phyloP scores from a whole-genome alignment of 2,113 vertebrate genomes.

The Motacilla tschutschensis region DNA sequence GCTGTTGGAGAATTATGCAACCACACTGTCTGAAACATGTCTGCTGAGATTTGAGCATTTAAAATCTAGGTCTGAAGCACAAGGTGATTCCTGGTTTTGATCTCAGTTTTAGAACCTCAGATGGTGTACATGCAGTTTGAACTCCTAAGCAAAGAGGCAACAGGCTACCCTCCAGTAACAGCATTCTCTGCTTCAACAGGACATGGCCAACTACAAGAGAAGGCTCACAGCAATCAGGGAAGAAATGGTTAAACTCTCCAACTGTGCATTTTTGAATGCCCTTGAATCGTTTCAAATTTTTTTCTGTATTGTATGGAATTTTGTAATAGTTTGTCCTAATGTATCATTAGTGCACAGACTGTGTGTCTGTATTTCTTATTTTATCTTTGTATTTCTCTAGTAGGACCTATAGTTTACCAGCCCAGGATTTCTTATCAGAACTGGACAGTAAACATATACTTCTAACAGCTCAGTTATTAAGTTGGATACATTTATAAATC shows the following conservation, averaged over 20 bases:
- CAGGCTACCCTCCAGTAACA: background rate
- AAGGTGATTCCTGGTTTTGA: background rate
- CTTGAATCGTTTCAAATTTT: background rate
- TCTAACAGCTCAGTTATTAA: background rate
- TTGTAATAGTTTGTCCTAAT: background rate
- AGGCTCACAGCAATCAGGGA: background rate
- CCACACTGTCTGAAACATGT: background rate
- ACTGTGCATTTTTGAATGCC: background rate
- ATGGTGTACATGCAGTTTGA: too few relatives aligned
- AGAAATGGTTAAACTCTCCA: background rate
- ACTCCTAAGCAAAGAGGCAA: background rate
- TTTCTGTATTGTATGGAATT: background rate
- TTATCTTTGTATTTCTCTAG: background rate
- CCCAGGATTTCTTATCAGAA: background rate
- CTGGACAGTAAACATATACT: background rate
- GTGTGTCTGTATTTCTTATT: background rate
- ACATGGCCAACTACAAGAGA: background rate
- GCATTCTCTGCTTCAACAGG: background rate
- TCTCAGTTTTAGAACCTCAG: background rate
- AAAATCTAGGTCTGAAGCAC: background rate
- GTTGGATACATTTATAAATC: background rate
- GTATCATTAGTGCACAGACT: background rate
- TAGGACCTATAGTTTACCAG: background rate
- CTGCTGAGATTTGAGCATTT: background rate
- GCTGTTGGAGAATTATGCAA: background rate